Percentiles rank a stretch among this genome's conserved stretches.
phyloP scores from a whole-genome alignment of 2,888 invertebrate species.

The Archips crataeganus region DNA sequence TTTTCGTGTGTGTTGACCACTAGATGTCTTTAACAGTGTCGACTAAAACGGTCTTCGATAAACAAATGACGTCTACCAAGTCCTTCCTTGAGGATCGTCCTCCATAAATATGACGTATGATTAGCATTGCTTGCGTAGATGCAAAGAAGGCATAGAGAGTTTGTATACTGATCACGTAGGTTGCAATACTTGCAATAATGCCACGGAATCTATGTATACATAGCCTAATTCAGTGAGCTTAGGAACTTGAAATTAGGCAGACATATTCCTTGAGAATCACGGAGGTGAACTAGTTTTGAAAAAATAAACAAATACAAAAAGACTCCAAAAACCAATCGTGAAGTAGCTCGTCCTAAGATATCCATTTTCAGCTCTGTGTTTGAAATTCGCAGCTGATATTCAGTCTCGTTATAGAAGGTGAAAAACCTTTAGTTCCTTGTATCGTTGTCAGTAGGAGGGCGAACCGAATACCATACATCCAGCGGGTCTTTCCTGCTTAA shows the following conservation, averaged over 20 bases:
- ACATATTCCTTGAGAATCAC: too few relatives aligned
- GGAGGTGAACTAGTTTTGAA: too few relatives aligned
- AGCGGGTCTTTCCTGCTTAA: background rate
- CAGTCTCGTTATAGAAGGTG: too few relatives aligned
- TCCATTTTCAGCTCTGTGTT: background rate
- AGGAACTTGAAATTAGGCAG: too few relatives aligned
- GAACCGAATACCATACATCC: background rate
- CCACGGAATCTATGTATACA: background rate
- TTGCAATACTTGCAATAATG: slow-evolving; percentile 52
- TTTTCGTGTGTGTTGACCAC: slow-evolving; percentile 2
- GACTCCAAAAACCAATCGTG: too few relatives aligned
- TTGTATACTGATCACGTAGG: slow-evolving; percentile 58
- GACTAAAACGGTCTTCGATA: background rate
- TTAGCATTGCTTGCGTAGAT: slow-evolving; percentile 63
- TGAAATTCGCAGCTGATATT: too few relatives aligned
- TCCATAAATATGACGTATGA: slow-evolving; percentile 47
- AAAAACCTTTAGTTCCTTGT: too few relatives aligned
- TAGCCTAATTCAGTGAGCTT: too few relatives aligned
- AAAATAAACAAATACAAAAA: too few relatives aligned
- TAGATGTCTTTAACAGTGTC: background rate
- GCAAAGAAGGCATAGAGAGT: slow-evolving; percentile 52
- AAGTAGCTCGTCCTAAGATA: too few relatives aligned
- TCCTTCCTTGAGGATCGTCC: slow-evolving; percentile 59
- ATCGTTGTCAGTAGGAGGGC: background rate
- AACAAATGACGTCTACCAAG: slow-evolving; percentile 49